A percentile compares a stretch with the other conserved stretches of the same genome.
These are phyloP conservation scores for Danio tinwini DNA, from an alignment of 2,797 vertebrate genomes.

Conservation along the genomic window DNA sequence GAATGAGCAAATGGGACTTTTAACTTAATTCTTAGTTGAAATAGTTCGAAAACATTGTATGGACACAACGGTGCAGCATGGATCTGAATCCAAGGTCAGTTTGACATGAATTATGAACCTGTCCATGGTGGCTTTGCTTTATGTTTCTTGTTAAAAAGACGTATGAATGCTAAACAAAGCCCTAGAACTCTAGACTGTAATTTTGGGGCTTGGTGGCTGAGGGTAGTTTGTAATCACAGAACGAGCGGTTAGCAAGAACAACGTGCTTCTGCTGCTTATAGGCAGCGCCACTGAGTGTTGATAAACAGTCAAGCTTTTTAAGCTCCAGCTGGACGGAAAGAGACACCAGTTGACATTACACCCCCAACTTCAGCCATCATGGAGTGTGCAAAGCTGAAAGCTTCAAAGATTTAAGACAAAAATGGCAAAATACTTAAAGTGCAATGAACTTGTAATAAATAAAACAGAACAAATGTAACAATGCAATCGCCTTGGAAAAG, in stretches of 20 bases:
- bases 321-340: conserved; percentile 49
- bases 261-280: conserved; percentile 53
- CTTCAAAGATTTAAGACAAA: background rate
- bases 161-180: conserved; percentile 59
- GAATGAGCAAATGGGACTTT: conserved; percentile 60
- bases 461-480: conserved; percentile 9
- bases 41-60: conserved; percentile 48
- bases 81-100: conserved; percentile 43
- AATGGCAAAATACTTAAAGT: conserved; percentile 11
- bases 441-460: background rate
- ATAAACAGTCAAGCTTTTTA: conserved; percentile 44
- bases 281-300: conserved; percentile 52
- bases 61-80: conserved; percentile 16
- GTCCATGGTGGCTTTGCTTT: conserved; percentile 44
- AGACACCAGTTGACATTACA: conserved; percentile 18
- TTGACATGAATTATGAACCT: conserved; percentile 47
- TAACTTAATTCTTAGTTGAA: conserved; percentile 66
- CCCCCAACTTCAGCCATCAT: conserved; percentile 2
- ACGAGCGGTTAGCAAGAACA: conserved; percentile 51
- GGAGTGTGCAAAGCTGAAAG: background rate
- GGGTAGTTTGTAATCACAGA: conserved; percentile 59
- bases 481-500: background rate
- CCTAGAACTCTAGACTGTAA: conserved; percentile 54
- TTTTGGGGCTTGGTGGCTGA: conserved; percentile 54
- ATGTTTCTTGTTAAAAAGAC: conserved; percentile 44